Base-by-base conservation (phyloP, 2,797 vertebrate species). In the Aulostomus chinensis region DNA sequence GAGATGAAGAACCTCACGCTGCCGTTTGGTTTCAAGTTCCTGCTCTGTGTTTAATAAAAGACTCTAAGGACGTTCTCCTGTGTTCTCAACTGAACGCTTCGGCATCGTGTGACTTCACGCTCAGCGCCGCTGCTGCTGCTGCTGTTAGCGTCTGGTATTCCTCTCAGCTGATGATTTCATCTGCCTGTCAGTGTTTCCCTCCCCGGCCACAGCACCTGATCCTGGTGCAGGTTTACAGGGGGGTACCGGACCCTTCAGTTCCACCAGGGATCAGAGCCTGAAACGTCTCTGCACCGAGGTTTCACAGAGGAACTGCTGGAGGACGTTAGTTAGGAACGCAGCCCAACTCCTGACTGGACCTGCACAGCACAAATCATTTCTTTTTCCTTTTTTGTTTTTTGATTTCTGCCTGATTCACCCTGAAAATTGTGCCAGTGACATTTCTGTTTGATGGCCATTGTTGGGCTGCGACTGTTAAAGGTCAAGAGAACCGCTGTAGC, bases 201-300 rank as follows among this genome's bases (percentile, higher is more conserved):
- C 0, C 4, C 15, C 24, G 32, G 9, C 7, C 34, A 13, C 25
- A 32, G 32, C 51, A 54, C 41, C 28, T 34, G n/a, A n/a, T n/a
- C n/a, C n/a, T n/a, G n/a, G n/a, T n/a, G n/a, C n/a, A n/a, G n/a
- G n/a, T n/a, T n/a, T n/a, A n/a, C n/a, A n/a, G n/a, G n/a, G n/a
- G n/a, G n/a, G n/a, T n/a, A n/a, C 14, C 31, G 42, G 60, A 59
- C 46, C 25, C 37, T 56, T 69, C 30, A 32, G 41, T 63, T 66
- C 41, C 34, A 48, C 34, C 6, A 20, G 8, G 22, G 53, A 70
- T 33, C 36, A 48, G 30, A 57, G 13, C 17, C 5, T 0, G 26
- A 24, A 25, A 32, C 17, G 34, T 45, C n/a, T n/a, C n/a, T n/a
- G n/a, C n/a, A n/a, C n/a, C n/a, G n/a, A n/a, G n/a, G n/a, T n/a